Evolutionary conservation across 2,888 invertebrate genomes (phyloP), one percentile per base, ranked within the genome.

Genomic region (Abrostola triplasia): DNA sequence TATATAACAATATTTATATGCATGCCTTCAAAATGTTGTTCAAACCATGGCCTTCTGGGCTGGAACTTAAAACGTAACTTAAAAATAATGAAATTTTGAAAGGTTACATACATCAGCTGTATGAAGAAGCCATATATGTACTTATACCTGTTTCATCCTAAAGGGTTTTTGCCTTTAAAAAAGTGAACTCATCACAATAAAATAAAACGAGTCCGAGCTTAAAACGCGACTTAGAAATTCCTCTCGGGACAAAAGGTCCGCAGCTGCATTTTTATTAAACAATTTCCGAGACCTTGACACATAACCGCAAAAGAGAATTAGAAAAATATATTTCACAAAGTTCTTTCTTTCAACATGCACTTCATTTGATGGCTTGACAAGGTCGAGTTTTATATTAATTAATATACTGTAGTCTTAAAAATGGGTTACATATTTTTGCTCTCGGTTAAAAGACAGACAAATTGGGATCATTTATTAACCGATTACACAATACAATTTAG

Each of bases 321-420:
- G 37, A 67, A 73, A 58, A 55, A 55, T 12, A 24, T 0, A 42
- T 53, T 55, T 44, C 10, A 42, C 37, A 52, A 69, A 51, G 51
- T n/a, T 58, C 47, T 67, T n/a, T 58, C 47, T 67, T 70, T 67
- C 12, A 62, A 67, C 42, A 62, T 68, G 67, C 58, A 59, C 42
- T 67, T 37, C 13, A 56, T 73, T 68, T 49, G 54, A 59, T 61
- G 24, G 47, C 36, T 50, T 48, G 60, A 64, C 64, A 70, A 64
- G 61, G 59, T 48, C 24, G 48, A 41, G 24, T 60, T 41, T 59
- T 8, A 50, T 57, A 59, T 49, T 60, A 57, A 70, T 63, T 52
- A 62, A 50, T 54, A 57, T 47, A 59, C 59, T 44, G 12, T 59
- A 59, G 36, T 63, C 37, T 36, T 57, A 44, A 58, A 42, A 47